phyloP scores from a whole-genome alignment of 2,113 vertebrate species.

The Callorhinus ursinus region DNA sequence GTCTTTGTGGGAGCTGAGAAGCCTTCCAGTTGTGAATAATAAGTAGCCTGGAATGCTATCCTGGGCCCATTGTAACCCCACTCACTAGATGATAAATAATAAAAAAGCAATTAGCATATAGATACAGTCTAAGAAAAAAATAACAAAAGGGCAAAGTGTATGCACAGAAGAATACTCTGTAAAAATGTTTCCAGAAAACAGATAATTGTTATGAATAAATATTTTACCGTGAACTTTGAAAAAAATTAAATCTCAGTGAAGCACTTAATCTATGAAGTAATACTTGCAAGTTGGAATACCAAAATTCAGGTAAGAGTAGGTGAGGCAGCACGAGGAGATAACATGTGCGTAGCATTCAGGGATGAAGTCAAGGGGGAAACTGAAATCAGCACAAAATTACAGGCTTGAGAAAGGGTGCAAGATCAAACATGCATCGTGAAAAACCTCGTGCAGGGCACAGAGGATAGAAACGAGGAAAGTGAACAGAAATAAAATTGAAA shows the following conservation, averaged over 20 bases:
- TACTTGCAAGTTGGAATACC: neutral
- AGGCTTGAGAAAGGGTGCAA: neutral
- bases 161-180: conserved; percentile 33
- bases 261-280: neutral
- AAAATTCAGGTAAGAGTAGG: neutral
- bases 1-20: neutral
- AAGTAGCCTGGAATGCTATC: neutral
- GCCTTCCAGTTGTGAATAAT: conserved; percentile 49
- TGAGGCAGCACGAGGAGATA: neutral
- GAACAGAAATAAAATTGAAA: neutral
- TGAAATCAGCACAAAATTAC: neutral
- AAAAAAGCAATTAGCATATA: conserved; percentile 44
- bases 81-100: conserved; percentile 62
- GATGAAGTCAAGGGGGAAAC: neutral
- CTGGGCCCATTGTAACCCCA: conserved; percentile 36
- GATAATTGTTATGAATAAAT: conserved; percentile 17
- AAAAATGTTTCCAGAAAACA: conserved; percentile 33
- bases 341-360: neutral
- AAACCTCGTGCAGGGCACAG: neutral
- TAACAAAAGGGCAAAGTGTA: conserved; percentile 27
- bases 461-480: neutral
- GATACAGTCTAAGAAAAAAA: conserved; percentile 27
- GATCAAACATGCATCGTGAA: neutral
- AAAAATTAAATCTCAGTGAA: neutral
- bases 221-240: neutral